A percentile compares a stretch with the other conserved stretches of the same genome.
Evolutionary conservation across 2,797 vertebrate genomes (phyloP).

Genomic region (Cheirogaleus major): DNA sequence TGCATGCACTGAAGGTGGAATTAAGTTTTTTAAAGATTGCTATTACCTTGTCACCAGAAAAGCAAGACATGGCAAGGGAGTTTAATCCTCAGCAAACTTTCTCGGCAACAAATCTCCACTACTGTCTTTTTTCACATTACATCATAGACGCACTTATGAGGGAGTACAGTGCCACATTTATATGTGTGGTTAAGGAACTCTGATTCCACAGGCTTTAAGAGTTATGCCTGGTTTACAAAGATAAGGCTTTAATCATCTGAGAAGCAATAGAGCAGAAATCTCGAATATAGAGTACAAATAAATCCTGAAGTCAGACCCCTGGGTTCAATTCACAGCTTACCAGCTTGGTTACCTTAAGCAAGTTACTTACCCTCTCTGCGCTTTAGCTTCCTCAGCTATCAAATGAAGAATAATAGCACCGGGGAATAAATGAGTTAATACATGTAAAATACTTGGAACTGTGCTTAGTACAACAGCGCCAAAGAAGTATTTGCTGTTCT

Average conservation of each 20-base stretch:
- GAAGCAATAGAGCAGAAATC: not conserved
- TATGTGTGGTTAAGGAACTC: not conserved
- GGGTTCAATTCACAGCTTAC: not conserved
- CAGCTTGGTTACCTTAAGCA: not conserved
- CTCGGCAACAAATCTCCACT: not conserved
- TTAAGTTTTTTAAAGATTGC: not conserved
- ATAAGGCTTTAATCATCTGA: not conserved
- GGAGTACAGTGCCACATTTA: not conserved
- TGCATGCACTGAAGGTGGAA: not conserved
- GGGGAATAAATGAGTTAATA: not conserved
- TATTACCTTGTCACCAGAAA: constrained; percentile 1
- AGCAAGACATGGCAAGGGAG: not conserved
- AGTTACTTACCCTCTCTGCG: not conserved
- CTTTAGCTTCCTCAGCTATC: not conserved
- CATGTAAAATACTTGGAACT: not conserved
- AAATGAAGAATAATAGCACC: not conserved
- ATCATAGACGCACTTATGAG: not conserved
- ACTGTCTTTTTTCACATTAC: not conserved
- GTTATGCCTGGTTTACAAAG: not conserved
- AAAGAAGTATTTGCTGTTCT: not conserved
- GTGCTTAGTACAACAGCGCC: not conserved
- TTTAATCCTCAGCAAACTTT: not conserved
- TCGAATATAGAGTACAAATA: not conserved
- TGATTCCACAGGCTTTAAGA: not conserved
- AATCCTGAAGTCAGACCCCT: not conserved